phyloP scores from a whole-genome alignment of 2,113 vertebrate genomes.

The Leuciscus idus region DNA sequence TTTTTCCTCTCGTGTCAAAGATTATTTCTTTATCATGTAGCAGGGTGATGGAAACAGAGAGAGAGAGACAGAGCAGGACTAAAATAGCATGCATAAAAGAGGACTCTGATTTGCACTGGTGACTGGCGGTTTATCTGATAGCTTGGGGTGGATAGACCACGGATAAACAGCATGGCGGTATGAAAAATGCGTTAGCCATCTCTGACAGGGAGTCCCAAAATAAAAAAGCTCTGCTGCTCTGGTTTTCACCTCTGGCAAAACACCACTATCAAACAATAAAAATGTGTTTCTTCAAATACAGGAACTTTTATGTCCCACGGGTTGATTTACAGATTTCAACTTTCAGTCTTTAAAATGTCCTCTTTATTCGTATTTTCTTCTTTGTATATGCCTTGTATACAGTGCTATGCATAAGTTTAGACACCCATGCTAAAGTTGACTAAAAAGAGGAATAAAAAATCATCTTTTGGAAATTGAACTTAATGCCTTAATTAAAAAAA shows the following conservation, averaged over 20 bases:
- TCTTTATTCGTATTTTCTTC: background rate
- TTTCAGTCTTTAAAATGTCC: background rate
- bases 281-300: background rate
- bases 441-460: no score
- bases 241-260: slow-evolving; percentile 43
- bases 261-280: slow-evolving; percentile 9
- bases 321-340: background rate
- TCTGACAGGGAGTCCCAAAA: slow-evolving; percentile 65
- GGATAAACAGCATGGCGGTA: slow-evolving; percentile 74
- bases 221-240: slow-evolving; percentile 51
- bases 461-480: no score
- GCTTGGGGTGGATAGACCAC: slow-evolving; percentile 65
- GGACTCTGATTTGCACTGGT: slow-evolving; percentile 71
- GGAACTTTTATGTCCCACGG: background rate
- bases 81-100: slow-evolving; percentile 69
- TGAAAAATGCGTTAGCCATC: slow-evolving; percentile 71
- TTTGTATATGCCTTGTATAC: background rate
- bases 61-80: slow-evolving; percentile 41
- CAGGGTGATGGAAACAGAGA: slow-evolving; percentile 34
- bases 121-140: slow-evolving; percentile 77
- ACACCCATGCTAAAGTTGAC: no score
- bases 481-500: no score
- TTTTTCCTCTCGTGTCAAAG: slow-evolving; percentile 68
- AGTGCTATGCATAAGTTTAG: no score
- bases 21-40: slow-evolving; percentile 72